Evolutionary conservation across 2,888 invertebrate species (phyloP).

Genomic region (Acronicta leporina): DNA sequence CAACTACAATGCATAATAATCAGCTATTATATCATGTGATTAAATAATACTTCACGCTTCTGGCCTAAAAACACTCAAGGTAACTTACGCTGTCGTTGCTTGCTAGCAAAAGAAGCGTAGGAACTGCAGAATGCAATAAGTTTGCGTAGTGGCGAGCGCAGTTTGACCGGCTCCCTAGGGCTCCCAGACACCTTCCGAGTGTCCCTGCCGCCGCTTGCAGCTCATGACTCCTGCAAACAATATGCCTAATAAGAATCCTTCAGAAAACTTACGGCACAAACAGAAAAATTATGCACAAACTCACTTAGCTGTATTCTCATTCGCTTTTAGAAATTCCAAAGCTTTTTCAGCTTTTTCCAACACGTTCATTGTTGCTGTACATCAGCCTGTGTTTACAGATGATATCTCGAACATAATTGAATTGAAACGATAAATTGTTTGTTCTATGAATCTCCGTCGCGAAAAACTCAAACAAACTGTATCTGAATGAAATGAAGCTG

Average conservation of each 20-base stretch:
- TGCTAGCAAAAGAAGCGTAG: slow-evolving; percentile 80
- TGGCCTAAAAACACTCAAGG: slow-evolving; percentile 38
- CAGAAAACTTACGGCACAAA: slow-evolving; percentile 31
- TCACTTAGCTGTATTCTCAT: slow-evolving; percentile 79
- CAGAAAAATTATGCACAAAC: slow-evolving; percentile 54
- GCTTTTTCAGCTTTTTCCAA: slow-evolving; percentile 86
- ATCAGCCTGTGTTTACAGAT: slow-evolving; percentile 55
- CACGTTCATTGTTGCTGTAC: slow-evolving; percentile 76
- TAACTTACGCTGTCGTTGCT: slow-evolving; percentile 85
- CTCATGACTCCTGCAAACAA: slow-evolving; percentile 79
- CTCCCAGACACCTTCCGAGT: slow-evolving; percentile 82
- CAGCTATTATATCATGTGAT: slow-evolving; percentile 27
- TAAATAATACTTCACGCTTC: slow-evolving; percentile 33
- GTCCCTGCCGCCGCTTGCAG: slow-evolving; percentile 83
- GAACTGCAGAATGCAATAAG: slow-evolving; percentile 79
- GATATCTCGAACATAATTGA: slow-evolving; percentile 60
- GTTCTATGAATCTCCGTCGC: slow-evolving; percentile 58
- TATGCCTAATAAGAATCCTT: slow-evolving; percentile 30
- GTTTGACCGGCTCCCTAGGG: slow-evolving; percentile 79
- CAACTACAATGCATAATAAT: slow-evolving; percentile 3
- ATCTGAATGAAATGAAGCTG: too few species aligned
- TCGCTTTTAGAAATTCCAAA: slow-evolving; percentile 80
- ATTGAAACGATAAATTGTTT: slow-evolving; percentile 40
- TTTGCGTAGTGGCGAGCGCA: slow-evolving; percentile 82
- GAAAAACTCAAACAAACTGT: slow-evolving; percentile 71